Base-by-base conservation (phyloP, 2,113 vertebrate species). In the Calonectris borealis region DNA sequence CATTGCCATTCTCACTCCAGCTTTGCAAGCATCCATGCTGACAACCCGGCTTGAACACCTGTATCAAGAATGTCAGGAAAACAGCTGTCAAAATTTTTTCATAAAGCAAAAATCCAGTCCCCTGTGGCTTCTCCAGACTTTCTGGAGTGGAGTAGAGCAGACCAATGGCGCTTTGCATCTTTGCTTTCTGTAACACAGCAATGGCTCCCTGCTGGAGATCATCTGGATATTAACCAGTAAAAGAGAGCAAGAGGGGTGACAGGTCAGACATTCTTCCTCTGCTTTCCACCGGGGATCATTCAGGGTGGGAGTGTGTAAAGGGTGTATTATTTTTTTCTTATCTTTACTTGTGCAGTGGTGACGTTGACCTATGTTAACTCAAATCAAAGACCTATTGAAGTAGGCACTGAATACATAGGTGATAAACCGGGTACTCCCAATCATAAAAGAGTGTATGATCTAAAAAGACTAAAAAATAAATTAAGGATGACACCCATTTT, bases 21-120 rank as follows among this genome's bases (percentile, higher is more conserved):
- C 68, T 85, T 51, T 75, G 93, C 72, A 58, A 76, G 19, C 8
- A 13, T 25, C 82, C 64, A 8, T 21, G 61, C 97, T 79, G 66
- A 38, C 52, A 92, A n/a, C 54, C 70, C 3, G 2, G 24, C 82
- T 61, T 18, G 81, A 93, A 81, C 69, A 69, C 76, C 77, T 85
- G 87, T 84, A 80, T 54, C 1, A 11, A 19, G 69, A 76, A 84
- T 90, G 75, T 88, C 94, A 86, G 90, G 82, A 91, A 94, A 97
- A 94, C 76, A 94, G 92, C 94, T 73, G 20, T 91, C 86, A 89
- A 26, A 55, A 26, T 62, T 64, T 83, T 68, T 81, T 60, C 31
- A 46, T 9, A 90, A 93, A 21, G 0, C 18, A 25, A 60, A 89
- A 89, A 20, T 40, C 26, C 77, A 68, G 8, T 69, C 48, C 27